Percentiles rank a stretch among this genome's conserved stretches.
phyloP scores from a whole-genome alignment of 2,888 invertebrate genomes.

The Ophioninae sp. region DNA sequence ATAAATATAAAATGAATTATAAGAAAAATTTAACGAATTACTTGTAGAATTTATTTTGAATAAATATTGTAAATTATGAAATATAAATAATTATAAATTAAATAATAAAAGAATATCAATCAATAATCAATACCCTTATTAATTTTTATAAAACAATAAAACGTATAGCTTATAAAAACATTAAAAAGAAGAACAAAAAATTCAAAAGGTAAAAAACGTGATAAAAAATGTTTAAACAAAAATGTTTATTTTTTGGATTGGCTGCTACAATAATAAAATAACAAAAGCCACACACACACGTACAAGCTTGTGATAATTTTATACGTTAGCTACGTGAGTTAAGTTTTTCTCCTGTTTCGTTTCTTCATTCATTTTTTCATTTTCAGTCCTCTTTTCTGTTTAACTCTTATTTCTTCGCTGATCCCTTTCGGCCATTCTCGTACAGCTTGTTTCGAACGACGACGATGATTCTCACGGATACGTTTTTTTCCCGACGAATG shows the following conservation, averaged over 20 bases:
- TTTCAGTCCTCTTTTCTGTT: constrained; percentile 27
- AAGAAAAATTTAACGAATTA: too few relatives aligned
- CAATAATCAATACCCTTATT: too few relatives aligned
- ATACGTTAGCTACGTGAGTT: constrained; percentile 1
- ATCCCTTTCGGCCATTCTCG: constrained; percentile 38
- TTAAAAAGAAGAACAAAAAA: too few relatives aligned
- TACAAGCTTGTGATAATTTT: not conserved
- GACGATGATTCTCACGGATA: constrained; percentile 57
- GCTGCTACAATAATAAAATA: not conserved
- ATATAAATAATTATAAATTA: too few relatives aligned
- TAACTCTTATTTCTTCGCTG: constrained; percentile 35
- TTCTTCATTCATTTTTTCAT: constrained; percentile 6
- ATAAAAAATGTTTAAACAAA: not conserved
- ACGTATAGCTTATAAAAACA: too few relatives aligned
- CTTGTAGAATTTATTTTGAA: too few relatives aligned
- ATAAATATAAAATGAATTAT: too few relatives aligned
- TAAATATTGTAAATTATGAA: too few relatives aligned
- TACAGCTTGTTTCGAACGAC: constrained; percentile 54
- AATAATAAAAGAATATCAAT: too few relatives aligned
- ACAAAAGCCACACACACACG: not conserved
- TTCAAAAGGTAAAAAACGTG: too few relatives aligned
- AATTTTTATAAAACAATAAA: too few relatives aligned
- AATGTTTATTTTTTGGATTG: constrained; percentile 24
- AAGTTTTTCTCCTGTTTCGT: not conserved
- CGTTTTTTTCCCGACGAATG: constrained; percentile 48